Base-by-base conservation (phyloP, 2,797 vertebrate genomes). In the Parauchenoglanis punctatus region DNA sequence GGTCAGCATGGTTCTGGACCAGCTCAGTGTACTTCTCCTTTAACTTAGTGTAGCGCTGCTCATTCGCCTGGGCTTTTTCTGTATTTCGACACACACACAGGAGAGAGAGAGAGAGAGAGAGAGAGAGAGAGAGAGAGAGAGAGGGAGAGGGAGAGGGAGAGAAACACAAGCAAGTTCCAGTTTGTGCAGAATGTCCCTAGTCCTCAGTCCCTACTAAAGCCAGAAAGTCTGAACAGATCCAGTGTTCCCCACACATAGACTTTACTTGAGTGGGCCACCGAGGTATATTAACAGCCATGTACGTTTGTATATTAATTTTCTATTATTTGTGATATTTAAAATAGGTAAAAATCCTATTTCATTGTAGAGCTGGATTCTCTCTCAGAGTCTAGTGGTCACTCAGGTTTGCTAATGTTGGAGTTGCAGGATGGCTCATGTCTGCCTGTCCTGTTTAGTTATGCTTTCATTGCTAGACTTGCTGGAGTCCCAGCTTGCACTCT, bases 11-110 rank as follows among this genome's bases (percentile, higher is more conserved):
- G 92, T 95, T 98, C 95, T 99, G 98, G 87, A 99, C 98, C 91
- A 99, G 95, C 93, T 97, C 98, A 0, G 96, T 97, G 95, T 99
- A 99, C 88, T 99, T 99, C 94, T 99, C 98, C 94, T 99, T 99
- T 77, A 99, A 95, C 93, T 99, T 99, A 92, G 96, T 97, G 93
- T 99, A 99, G 84, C 98, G 97, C 93, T 99, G 98, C 93, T 99
- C 98, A 0, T 99, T 99, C 89, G 98, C 97, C 91, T 98, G 97
- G 0, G 98, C 98, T 89, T 97, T 98, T 92, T 92, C 98, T 99
- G 94, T 20, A 88, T 17, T 40, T 40, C 3, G 40, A 49, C 49
- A 49, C 1, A 49, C 49, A 49, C 49, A 49, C 49, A n/a, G n/a
- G n/a, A n/a, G n/a, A n/a, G n/a, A n/a, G n/a, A n/a, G 7, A 12